Conservation (phyloP, 2,888 invertebrate genomes). For the Physocephala rufipes region DNA sequence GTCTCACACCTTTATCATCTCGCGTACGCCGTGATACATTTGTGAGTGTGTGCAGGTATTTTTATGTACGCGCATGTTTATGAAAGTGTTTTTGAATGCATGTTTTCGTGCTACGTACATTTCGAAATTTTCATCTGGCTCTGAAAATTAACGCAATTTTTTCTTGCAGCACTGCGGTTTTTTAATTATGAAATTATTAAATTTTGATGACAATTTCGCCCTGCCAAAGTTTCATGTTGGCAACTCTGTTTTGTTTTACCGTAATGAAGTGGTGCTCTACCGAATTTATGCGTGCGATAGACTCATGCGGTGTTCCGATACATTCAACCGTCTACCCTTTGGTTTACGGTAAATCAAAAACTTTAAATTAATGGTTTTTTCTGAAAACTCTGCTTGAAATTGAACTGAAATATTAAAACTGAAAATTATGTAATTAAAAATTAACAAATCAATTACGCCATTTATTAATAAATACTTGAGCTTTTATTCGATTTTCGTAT, state of each 20-base stretch:
- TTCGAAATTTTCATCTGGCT: slow-evolving; percentile 27
- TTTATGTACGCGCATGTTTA: not conserved
- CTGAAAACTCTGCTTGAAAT: slow-evolving; percentile 5
- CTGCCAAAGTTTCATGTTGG: slow-evolving; percentile 12
- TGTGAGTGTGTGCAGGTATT: slow-evolving; percentile 12
- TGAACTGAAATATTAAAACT: slow-evolving; percentile 9
- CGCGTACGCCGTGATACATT: not conserved
- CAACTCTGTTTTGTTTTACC: not conserved
- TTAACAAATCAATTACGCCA: slow-evolving; percentile 21
- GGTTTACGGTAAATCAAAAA: not conserved
- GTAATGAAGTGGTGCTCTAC: slow-evolving; percentile 1
- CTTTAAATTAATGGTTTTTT: slow-evolving; percentile 6
- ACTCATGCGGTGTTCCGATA: not conserved
- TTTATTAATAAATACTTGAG: not conserved
- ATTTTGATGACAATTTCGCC: slow-evolving; percentile 49
- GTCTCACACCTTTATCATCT: too few relatives aligned
- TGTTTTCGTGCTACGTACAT: not conserved
- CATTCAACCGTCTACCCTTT: not conserved
- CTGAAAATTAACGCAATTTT: slow-evolving; percentile 30
- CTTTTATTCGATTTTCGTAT: too few relatives aligned
- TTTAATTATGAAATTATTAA: slow-evolving; percentile 56
- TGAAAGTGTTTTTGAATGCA: too few relatives aligned
- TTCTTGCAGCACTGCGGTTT: slow-evolving; percentile 49
- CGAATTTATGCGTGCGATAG: not conserved
- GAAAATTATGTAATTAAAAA: slow-evolving; percentile 17